phyloP scores from a whole-genome alignment of 2,888 invertebrate species.

The Allygus modestus region DNA sequence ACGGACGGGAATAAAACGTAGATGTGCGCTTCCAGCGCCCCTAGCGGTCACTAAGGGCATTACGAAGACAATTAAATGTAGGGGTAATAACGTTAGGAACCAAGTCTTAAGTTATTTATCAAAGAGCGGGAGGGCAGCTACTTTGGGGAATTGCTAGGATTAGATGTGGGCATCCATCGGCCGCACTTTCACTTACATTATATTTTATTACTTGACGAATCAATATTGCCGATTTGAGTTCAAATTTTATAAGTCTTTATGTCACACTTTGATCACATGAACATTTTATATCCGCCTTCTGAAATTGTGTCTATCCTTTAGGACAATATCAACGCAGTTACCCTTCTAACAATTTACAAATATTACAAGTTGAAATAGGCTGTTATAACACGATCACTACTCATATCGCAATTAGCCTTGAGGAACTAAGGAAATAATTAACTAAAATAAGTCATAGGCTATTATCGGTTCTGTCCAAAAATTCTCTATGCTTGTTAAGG shows the following conservation, averaged over 20 bases:
- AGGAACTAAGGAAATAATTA: too few species aligned
- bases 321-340: neutral
- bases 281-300: neutral
- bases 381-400: too few species aligned
- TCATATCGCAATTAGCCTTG: too few species aligned
- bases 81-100: conserved; percentile 56
- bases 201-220: conserved; percentile 46
- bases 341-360: too few species aligned
- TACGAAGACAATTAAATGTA: conserved; percentile 59
- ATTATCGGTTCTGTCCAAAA: too few species aligned
- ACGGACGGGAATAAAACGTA: conserved; percentile 14
- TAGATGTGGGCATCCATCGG: conserved; percentile 40
- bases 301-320: neutral
- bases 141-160: conserved; percentile 56
- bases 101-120: conserved; percentile 59
- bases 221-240: conserved; percentile 54
- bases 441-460: too few species aligned
- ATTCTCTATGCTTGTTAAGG: too few species aligned
- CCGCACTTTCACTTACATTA: conserved; percentile 55
- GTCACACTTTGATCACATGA: neutral
- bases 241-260: neutral
- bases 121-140: conserved; percentile 39
- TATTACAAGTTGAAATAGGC: too few species aligned
- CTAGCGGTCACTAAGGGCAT: conserved; percentile 51
- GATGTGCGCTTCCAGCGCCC: neutral